These are phyloP conservation scores for Panzeria rudis DNA, from an alignment of 2,888 invertebrate species.

Conservation along the genomic window DNA sequence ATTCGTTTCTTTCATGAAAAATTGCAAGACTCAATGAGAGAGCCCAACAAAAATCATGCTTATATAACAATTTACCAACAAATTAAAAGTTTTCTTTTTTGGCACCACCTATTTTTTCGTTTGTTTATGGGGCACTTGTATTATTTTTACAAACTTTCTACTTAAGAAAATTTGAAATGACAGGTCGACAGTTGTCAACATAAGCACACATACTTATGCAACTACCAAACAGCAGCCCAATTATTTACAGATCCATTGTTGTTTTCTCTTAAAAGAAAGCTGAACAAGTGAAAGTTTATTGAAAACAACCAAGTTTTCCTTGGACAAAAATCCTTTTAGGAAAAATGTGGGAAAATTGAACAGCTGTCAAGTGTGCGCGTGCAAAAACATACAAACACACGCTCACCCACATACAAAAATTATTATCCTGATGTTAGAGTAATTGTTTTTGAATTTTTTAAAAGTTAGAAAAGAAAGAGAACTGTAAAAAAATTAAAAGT, in stretches of 20 bases:
- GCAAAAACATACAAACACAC: background rate
- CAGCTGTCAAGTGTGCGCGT: slow-evolving; percentile 69
- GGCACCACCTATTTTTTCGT: slow-evolving; percentile 12
- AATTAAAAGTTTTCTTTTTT: slow-evolving; percentile 13
- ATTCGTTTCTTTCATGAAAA: background rate
- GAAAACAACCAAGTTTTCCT: slow-evolving; percentile 11
- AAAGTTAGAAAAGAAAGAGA: background rate
- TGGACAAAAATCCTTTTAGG: slow-evolving; percentile 26
- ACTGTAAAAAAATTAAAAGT: background rate
- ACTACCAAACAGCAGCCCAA: background rate
- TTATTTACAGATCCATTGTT: slow-evolving; percentile 28
- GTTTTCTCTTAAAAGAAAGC: slow-evolving; percentile 12
- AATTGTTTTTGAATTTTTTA: slow-evolving; percentile 55
- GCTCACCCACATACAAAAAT: background rate
- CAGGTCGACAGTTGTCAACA: slow-evolving; percentile 73
- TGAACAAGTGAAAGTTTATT: slow-evolving; percentile 58
- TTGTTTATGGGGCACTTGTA: slow-evolving; percentile 81
- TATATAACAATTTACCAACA: slow-evolving; percentile 15
- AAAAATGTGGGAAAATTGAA: slow-evolving; percentile 70
- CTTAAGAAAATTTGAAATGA: slow-evolving; percentile 78
- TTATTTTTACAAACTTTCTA: slow-evolving; percentile 74
- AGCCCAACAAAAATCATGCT: background rate
- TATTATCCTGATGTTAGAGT: slow-evolving; percentile 62
- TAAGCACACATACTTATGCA: slow-evolving; percentile 14
- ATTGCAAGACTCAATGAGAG: background rate